Base-by-base conservation (phyloP, 1,140 invertebrate genomes). In the Macrocentrus cingulum region DNA sequence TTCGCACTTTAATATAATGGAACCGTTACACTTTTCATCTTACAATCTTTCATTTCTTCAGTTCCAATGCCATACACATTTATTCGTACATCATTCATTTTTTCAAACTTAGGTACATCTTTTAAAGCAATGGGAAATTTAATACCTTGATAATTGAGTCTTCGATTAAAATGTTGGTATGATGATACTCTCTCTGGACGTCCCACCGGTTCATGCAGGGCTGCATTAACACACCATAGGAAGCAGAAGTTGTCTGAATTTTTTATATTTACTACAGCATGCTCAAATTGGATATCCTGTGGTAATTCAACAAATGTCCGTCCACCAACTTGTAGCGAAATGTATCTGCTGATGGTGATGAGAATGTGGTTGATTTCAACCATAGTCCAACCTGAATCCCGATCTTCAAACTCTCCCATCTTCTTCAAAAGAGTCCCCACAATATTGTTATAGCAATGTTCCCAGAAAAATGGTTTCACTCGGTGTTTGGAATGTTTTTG, bases 281-380 rank as follows among this genome's bases (percentile, higher is more conserved):
- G 56, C 41, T 67, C 65, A 2, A 48, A 9, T 29, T 52, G n/a
- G 11, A 67, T 62, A 29, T n/a, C 25, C 18, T 46, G 11, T 6
- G 61, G 58, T 49, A 64, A 42, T 8, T 53, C 22, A n/a, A 42
- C 37, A 36, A 25, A 65, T 4, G 63, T 65, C 5, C 37, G 60
- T n/a, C 41, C 4, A n/a, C 61, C 57, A 1, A 9, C 61, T 25
- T 3, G 9, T 6, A 65, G 16, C 6, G 66, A 61, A 13, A 18
- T 44, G 50, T 64, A 63, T 42, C 54, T 19, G 36, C 61, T 65
- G 3, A 65, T 64, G 34, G 61, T 62, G 7, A 67, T 18, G 4
- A 20, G 9, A 20, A 63, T 51, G 52, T 67, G 59, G 8, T 60
- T 45, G 8, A 65, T 60, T 59, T 63, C 59, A 22, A 13, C 41